phyloP scores from a whole-genome alignment of 2,888 invertebrate genomes.

The Andrena fulva region DNA sequence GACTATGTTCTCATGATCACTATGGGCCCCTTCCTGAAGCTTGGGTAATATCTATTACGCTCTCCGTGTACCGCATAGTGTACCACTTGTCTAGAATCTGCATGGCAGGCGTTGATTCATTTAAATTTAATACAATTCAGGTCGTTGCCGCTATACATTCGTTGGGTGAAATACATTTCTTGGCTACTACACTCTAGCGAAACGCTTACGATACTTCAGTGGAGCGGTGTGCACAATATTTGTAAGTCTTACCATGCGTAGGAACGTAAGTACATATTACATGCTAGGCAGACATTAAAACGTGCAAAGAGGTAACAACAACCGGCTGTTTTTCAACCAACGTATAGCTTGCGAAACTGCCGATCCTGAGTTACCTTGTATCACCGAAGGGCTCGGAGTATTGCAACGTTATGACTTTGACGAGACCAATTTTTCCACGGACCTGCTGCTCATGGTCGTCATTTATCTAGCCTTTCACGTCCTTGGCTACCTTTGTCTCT shows the following conservation, averaged over 20 bases:
- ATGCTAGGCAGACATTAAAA: too few species aligned
- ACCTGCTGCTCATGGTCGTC: slow-evolving; percentile 88
- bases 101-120: not conserved
- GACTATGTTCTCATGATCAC: slow-evolving; percentile 95
- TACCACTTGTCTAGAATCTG: not conserved
- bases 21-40: slow-evolving; percentile 93
- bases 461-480: slow-evolving; percentile 90
- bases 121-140: slow-evolving; percentile 82
- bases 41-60: slow-evolving; percentile 87
- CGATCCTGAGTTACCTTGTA: slow-evolving; percentile 89
- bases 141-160: slow-evolving; percentile 89
- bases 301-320: not conserved
- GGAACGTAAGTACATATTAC: not conserved
- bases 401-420: slow-evolving; percentile 91
- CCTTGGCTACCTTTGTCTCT: slow-evolving; percentile 89
- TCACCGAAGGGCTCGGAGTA: slow-evolving; percentile 90
- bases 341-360: slow-evolving; percentile 87
- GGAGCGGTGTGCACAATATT: slow-evolving; percentile 91
- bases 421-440: slow-evolving; percentile 87
- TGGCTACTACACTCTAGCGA: slow-evolving; percentile 96
- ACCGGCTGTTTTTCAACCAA: slow-evolving; percentile 3
- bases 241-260: slow-evolving; percentile 85
- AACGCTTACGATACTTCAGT: slow-evolving; percentile 92
- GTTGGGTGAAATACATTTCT: slow-evolving; percentile 92
- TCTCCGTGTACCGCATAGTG: not conserved